A percentile compares a stretch with the other conserved stretches of the same genome.
These are phyloP conservation scores for Congeria kusceri DNA, from an alignment of 2,888 invertebrate genomes.

Conservation along the genomic window DNA sequence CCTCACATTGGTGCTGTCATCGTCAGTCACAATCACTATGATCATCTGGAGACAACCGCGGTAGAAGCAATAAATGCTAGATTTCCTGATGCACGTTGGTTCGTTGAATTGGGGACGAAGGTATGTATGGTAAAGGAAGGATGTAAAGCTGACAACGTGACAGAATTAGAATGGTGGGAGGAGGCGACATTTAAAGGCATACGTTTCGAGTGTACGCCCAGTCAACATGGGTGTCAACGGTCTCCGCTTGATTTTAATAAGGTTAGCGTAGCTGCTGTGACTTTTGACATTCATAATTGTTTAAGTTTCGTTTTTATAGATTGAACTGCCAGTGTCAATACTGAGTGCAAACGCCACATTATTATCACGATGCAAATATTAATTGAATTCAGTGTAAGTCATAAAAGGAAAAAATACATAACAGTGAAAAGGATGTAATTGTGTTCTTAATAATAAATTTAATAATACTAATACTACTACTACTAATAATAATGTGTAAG, in stretches of 20 bases:
- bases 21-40: conserved; percentile 5
- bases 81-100: background rate
- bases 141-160: background rate
- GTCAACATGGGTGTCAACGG: conserved; percentile 3
- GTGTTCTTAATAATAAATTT: no score
- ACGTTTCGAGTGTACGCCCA: background rate
- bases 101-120: background rate
- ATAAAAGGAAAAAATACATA: no score
- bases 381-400: no score
- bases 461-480: no score
- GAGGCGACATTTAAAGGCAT: background rate
- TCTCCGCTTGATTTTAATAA: background rate
- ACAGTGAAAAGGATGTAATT: no score
- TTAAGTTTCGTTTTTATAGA: no score
- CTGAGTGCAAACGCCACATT: no score
- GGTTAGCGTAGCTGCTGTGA: background rate
- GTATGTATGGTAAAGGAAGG: background rate
- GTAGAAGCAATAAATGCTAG: background rate
- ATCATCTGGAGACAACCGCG: background rate
- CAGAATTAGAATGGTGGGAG: conserved; percentile 7
- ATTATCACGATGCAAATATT: no score
- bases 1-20: background rate
- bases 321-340: no score
- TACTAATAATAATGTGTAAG: no score
- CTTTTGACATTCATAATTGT: no score